Base-by-base conservation (phyloP, 2,888 invertebrate genomes). In the Lordiphosa fenestrarum region DNA sequence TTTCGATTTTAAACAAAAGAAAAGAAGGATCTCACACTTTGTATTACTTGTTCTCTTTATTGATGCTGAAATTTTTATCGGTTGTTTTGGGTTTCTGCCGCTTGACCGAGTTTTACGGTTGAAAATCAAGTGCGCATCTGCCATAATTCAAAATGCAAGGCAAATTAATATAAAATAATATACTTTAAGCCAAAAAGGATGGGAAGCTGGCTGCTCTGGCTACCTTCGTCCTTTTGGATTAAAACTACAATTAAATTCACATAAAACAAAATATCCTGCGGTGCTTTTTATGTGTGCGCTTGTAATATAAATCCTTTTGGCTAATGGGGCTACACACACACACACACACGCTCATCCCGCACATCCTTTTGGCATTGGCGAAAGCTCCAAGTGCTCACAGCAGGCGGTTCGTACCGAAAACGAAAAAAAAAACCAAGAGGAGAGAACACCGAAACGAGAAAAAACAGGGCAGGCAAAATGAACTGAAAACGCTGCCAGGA, bases 231-330 rank as follows among this genome's bases (percentile, higher is more conserved):
- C 46, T 44, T 67, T 59, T 58, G 73, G 74, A 73, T 83, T 83
- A 83, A 78, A 84, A 83, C 71, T 81, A 85, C 84, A 85, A 85
- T 85, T 85, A 85, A 85, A 84, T 83, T 81, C 85, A 69, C 78
- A 85, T 85, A 81, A 85, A 86, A 81, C 71, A 76, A 76, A 76
- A 84, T 84, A 85, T 85, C 85, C 78, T 86, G 76, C 74, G 76
- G 86, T 74, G 75, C 64, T 70, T 68, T 73, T 82, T 77, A 67
- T 80, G 64, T 73, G 64, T 61, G 64, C 66, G 68, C 70, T 80
- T 72, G 80, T 82, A 78, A 78, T 73, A 78, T 80, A 82, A 80
- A 73, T 82, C 83, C 73, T 76, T 73, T 76, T 73, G 80, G 76
- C 80, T 80, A 80, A 80, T 82, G 80, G 70, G 64, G 61, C 67